These are phyloP conservation scores for Halcyon senegalensis DNA, from an alignment of 2,113 vertebrate species.

Conservation along the genomic window DNA sequence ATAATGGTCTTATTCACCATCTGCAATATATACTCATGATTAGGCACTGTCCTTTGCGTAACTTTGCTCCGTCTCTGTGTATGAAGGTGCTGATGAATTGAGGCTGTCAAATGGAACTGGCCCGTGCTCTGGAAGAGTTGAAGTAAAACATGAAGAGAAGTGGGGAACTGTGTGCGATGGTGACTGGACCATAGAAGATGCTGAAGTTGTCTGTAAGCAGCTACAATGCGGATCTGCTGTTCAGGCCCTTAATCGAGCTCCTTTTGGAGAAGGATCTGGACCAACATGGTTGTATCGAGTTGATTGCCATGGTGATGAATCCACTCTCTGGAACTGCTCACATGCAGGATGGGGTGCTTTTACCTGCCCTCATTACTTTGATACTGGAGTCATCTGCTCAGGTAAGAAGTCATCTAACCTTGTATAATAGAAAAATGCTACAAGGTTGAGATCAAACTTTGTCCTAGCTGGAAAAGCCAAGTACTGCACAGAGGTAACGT, in stretches of 20 bases:
- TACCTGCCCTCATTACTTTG: constrained; percentile 68
- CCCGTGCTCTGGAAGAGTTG: constrained; percentile 71
- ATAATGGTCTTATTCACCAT: background rate
- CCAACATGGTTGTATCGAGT: constrained; percentile 74
- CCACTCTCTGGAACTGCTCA: constrained; percentile 71
- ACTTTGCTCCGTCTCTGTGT: background rate
- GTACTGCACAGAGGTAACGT: background rate
- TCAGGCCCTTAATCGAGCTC: constrained; percentile 42
- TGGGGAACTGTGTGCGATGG: constrained; percentile 80
- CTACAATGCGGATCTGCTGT: constrained; percentile 69
- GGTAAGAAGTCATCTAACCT: constrained; percentile 57
- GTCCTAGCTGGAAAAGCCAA: background rate
- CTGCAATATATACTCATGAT: background rate
- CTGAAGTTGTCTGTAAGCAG: constrained; percentile 72
- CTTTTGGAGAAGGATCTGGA: constrained; percentile 72
- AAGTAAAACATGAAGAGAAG: constrained; percentile 65
- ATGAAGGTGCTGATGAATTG: constrained; percentile 60
- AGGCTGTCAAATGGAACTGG: constrained; percentile 45
- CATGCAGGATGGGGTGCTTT: constrained; percentile 64
- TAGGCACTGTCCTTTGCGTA: background rate
- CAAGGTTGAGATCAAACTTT: background rate
- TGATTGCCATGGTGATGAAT: constrained; percentile 66
- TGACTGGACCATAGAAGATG: constrained; percentile 64
- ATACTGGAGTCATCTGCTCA: constrained; percentile 72
- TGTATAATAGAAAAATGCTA: background rate